Evolutionary conservation across 2,797 vertebrate genomes (phyloP), one percentile per base, ranked within the genome.

Genomic region (Ambastaia sidthimunki): DNA sequence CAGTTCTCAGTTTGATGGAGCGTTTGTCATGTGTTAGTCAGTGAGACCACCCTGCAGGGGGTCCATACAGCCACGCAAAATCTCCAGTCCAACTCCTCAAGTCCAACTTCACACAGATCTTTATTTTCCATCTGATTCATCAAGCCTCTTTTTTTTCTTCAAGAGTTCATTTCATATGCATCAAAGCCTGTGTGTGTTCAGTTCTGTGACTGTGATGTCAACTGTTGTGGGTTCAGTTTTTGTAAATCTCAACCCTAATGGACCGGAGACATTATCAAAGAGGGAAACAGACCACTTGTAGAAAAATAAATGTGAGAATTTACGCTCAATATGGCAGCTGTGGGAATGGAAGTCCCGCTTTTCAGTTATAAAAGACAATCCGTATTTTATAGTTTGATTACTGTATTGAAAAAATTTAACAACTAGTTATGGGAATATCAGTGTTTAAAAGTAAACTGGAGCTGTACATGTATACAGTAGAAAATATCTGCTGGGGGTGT

Each of bases 21-120:
- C 21, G 19, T 25, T 52, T 78, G 57, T 78, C 55, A 50, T 65
- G 59, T 71, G 76, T 63, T 71, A 71, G 76, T 78, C 76, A 71
- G 76, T 52, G 76, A 65, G 68, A 59, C 57, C 68, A 44, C 68
- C 28, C 76, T 1, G 47, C 31, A 60, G 68, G 76, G 57, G 76
- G 68, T 78, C 76, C 68, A 71, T 25, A 55, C 76, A 71, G 28
- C 31, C 76, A 63, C 1, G 11, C 31, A 48, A 68, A 65, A 54
- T 62, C 37, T 74, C n/a, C n/a, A n/a, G n/a, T n/a, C n/a, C n/a
- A n/a, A n/a, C n/a, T n/a, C n/a, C 72, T 9, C 7, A 9, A 54
- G 7, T 71, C 57, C 54, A 34, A 68, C 54, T 78, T 69, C 55
- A 73, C 57, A 47, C 34, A 31, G 6, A 41, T 41, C 37, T n/a